phyloP scores from a whole-genome alignment of 2,797 vertebrate genomes.

The Delichon dasypus region DNA sequence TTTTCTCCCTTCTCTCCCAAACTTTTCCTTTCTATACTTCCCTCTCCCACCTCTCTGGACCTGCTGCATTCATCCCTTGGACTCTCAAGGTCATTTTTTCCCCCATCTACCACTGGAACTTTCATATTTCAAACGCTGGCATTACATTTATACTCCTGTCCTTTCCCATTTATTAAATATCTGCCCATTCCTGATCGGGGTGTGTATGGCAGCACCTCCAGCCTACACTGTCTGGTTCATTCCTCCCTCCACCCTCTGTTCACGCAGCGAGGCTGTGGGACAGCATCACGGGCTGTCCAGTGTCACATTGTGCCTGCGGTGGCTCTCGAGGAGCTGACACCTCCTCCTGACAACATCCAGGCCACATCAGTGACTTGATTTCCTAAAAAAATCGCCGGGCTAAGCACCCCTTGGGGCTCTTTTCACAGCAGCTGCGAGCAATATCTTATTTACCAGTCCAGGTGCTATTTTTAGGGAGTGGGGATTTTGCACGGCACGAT shows the following conservation, averaged over 20 bases:
- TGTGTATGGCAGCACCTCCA: not conserved
- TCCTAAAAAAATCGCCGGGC: not conserved
- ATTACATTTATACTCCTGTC: not conserved
- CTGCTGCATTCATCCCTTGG: not conserved
- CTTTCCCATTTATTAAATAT: not conserved
- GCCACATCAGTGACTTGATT: not conserved
- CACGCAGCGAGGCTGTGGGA: not conserved
- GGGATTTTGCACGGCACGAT: not conserved
- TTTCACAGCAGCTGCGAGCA: not conserved
- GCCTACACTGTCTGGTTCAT: fast-evolving
- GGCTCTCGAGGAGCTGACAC: not conserved
- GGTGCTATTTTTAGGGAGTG: not conserved
- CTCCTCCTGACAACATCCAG: not conserved
- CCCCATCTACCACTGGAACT: not conserved
- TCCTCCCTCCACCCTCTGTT: not conserved
- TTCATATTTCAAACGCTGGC: not conserved
- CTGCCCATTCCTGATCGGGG: fast-evolving
- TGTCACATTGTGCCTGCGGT: fast-evolving
- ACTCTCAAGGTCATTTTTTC: fast-evolving
- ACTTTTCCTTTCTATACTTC: not conserved
- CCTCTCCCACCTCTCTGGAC: not conserved
- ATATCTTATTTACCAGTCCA: not conserved
- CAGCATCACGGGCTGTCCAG: not conserved
- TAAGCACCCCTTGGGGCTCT: not conserved
- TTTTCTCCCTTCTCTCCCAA: not conserved